Evolutionary conservation across 2,888 invertebrate genomes (phyloP).

Genomic region (Arrhopalites spinosus): DNA sequence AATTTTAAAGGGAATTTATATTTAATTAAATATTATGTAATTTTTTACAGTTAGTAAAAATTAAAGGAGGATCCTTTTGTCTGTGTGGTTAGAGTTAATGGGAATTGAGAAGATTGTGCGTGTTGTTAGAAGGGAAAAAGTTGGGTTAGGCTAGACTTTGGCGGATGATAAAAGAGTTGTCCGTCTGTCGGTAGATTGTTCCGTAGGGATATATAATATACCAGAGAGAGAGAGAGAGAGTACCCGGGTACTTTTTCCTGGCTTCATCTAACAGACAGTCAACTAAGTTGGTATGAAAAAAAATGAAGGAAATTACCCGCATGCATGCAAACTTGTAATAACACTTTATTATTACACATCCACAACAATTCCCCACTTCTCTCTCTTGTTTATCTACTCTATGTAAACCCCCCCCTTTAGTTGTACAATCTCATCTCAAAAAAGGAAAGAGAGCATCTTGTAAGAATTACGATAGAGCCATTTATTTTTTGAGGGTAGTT

Average conservation of each 20-base stretch:
- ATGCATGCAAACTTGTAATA: conserved; percentile 1
- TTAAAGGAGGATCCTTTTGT: no score
- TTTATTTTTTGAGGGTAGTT: neutral
- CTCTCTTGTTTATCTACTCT: neutral
- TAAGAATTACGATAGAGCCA: neutral
- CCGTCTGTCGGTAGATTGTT: no score
- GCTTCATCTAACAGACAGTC: neutral
- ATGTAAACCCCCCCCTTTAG: neutral
- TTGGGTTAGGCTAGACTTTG: no score
- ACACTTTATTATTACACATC: conserved; percentile 8
- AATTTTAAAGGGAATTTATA: no score
- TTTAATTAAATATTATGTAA: no score
- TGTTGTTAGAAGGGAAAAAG: no score
- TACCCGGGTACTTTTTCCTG: neutral
- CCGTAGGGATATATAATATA: no score
- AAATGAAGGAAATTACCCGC: conserved; percentile 3
- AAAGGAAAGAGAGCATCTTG: neutral
- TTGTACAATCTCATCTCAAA: neutral
- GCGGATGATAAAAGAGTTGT: no score
- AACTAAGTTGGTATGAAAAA: neutral
- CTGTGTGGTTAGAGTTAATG: no score
- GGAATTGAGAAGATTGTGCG: no score
- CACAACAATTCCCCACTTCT: neutral
- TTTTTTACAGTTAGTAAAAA: no score
- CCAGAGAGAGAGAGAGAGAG: neutral